These are phyloP conservation scores for silkworm (Bombyx mori) DNA, from an alignment of 1,140 invertebrate species.

Conservation along the genomic window DNA sequence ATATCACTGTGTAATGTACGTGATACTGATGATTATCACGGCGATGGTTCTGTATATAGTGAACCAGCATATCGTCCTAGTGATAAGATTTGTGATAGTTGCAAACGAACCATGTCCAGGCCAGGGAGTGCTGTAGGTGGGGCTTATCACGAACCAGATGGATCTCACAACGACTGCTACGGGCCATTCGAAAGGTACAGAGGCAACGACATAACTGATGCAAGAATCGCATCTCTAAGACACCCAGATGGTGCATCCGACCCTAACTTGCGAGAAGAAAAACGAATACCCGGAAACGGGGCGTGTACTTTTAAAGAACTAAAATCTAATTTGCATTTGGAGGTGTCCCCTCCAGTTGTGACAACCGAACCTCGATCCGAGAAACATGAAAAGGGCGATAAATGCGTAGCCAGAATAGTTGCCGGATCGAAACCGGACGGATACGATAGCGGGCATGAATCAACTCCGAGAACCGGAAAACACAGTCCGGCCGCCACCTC, in stretches of 20 bases:
- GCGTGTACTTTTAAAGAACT: slow-evolving; percentile 75
- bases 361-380: slow-evolving; percentile 61
- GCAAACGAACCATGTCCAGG: slow-evolving; percentile 78
- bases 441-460: slow-evolving; percentile 86
- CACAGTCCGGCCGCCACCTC: slow-evolving; percentile 81
- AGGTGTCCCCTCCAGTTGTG: slow-evolving; percentile 68
- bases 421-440: slow-evolving; percentile 75
- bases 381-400: slow-evolving; percentile 56
- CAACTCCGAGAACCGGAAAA: slow-evolving; percentile 83
- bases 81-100: slow-evolving; percentile 84
- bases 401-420: slow-evolving; percentile 50
- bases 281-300: slow-evolving; percentile 78
- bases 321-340: slow-evolving; percentile 72
- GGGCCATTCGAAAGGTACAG: slow-evolving; percentile 61
- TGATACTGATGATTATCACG: slow-evolving; percentile 77
- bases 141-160: slow-evolving; percentile 67
- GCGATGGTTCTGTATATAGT: slow-evolving; percentile 83
- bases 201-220: slow-evolving; percentile 67
- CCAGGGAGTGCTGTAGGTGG: slow-evolving; percentile 75
- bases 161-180: slow-evolving; percentile 53
- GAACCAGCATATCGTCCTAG: slow-evolving; percentile 84
- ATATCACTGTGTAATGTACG: slow-evolving; percentile 79
- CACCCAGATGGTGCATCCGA: slow-evolving; percentile 93
- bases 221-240: slow-evolving; percentile 80
- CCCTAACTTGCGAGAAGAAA: slow-evolving; percentile 85